Base-by-base conservation (phyloP, 2,888 invertebrate genomes). In the Pristionchus maxplancki region DNA sequence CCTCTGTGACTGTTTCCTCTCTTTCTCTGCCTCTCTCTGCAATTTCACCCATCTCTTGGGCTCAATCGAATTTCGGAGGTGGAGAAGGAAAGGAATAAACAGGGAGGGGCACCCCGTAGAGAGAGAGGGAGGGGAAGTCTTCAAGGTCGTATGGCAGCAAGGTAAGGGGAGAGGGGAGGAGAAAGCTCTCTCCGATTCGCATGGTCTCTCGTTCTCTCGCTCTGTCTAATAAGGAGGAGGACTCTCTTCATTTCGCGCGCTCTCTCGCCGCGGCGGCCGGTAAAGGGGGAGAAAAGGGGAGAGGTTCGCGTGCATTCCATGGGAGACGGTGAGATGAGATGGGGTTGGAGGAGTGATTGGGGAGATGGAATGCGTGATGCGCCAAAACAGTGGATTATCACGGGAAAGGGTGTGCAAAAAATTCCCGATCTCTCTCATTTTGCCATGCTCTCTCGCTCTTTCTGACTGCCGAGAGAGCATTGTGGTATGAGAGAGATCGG, bases 91-190 rank as follows among this genome's bases (percentile, higher is more conserved):
- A 37, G 40, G 40, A 34, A 67, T 50, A 67, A 67, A 67, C 67
- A 67, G 67, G 67, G 67, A 67, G 67, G 67, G 67, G 67, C 67
- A 31, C 67, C 67, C 67, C 28, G 67, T 34, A 34, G 62, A 28
- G 67, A n/a, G n/a, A n/a, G n/a, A n/a, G n/a, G n/a, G n/a, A n/a
- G n/a, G n/a, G 17, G 50, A 50, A 67, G 74, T 44, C 74, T n/a
- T 82, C 81, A 82, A 82, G 81, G 81, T 82, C 81, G 81, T n/a
- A n/a, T 40, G 81, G 81, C 13, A 24, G 78, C 13, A 44, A 44
- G 78, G 44, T 40, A 40, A 48, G 78, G 44, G 40, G n/a, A n/a
- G n/a, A n/a, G n/a, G n/a, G n/a, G n/a, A n/a, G n/a, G n/a, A n/a
- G 37, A 6, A 31, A 31, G 6, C 67, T 67, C 67, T 67, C 67